Evolutionary conservation across 2,888 invertebrate species (phyloP), one percentile per base, ranked within the genome.

Genomic region (Gisinianus flammeolus): DNA sequence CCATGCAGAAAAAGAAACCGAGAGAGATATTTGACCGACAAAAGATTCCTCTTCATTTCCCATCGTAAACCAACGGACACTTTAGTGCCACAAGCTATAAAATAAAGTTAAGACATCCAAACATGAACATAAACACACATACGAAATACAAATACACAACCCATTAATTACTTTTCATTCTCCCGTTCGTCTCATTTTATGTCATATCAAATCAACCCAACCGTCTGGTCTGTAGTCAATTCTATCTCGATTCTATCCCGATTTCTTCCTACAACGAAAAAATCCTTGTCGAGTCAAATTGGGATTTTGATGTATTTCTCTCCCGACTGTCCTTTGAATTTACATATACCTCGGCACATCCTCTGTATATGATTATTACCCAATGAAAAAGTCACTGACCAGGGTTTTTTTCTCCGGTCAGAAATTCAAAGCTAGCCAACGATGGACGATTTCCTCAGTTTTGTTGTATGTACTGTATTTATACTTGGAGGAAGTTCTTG

Each of bases 1-100:
- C 66, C 28, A 66, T 16, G 16, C 22, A 56, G 56, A 56, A n/a
- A 56, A 56, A n/a, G 56, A 56, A 56, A n/a, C n/a, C 19, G 56
- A 56, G 56, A 56, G 56, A 56, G 22, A n/a, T 66, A 66, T 66
- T 66, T 66, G 66, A 66, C 66, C 66, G 22, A 64, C 62, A 64
- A 64, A 30, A 66, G 31, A 66, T 16, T 30, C 30, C 10, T 1
- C 30, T 66, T 66, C 31, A 66, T 66, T 30, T 54, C 54, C 19
- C n/a, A 54, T 54, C 54, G 54, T 54, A 54, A 54, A 54, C 54
- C 54, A n/a, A n/a, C 5, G 6, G n/a, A n/a, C n/a, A n/a, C n/a
- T 66, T 66, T 66, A 66, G 28, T 26, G 28, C 31, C 66, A 30
- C 22, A 22, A 30, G 28, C 30, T 30, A 66, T 66, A 66, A 30